Evolutionary conservation across 2,888 invertebrate genomes (phyloP), one percentile per base, ranked within the genome.

Genomic region (Blomia tropicalis): DNA sequence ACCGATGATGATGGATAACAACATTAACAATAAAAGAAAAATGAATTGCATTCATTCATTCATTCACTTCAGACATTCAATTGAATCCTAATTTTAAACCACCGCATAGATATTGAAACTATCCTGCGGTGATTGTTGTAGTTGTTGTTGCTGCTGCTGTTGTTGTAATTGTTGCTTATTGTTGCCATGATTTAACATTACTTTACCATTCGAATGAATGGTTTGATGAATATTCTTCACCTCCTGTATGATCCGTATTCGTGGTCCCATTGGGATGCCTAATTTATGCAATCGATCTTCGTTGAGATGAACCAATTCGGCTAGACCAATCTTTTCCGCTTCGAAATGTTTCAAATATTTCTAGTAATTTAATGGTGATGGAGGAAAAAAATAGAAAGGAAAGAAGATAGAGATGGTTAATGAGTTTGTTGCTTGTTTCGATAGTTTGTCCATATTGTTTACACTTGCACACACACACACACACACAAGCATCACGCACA

Each of bases 251-350:
- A 91, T 90, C 70, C 90, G 79, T 71, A 89, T 79, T 66, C 90
- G 75, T 1, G 91, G 90, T 11, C 90, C 91, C 70, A 91, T 77
- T 0, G 91, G 90, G n/a, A 91, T 83, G 0, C 90, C 89, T 71
- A 91, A 81, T 64, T 87, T 87, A 68, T 87, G 82, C 4, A 91
- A 77, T 63, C 86, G 79, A 69, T 90, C 89, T 72, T 91, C 91
- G 0, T 85, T 87, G 68, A 91, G 78, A 76, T 89, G 90, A 0
- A 90, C 90, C 64, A 91, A 76, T 73, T 91, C 91, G 32, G 89
- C 84, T 76, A 91, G 86, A 32, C 62, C 62, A 60, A 69, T 69
- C 70, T 84, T 83, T 75, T 90, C 89, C 67, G 83, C 83, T 71
- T 89, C 87, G 66, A 91, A 82, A 56, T 85, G 79, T 0, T 78